Base-by-base conservation (phyloP, 2,113 vertebrate species). In the Sebastes schlegelii region DNA sequence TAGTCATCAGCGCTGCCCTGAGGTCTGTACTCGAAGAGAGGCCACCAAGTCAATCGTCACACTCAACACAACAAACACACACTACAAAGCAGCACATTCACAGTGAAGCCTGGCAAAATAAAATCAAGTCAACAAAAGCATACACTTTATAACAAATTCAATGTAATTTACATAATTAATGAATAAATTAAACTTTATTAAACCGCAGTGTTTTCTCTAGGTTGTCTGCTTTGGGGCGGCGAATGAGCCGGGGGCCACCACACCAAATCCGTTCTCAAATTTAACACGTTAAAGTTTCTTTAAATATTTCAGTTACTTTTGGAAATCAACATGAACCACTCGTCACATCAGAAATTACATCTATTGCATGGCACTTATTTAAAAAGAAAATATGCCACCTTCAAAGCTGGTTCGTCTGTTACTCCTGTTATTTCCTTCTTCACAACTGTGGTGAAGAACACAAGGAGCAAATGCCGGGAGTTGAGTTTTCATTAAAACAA, bases 41-140 rank as follows among this genome's bases (percentile, higher is more conserved):
- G 77, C 80, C 74, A 73, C 17, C 9, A 2, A 76, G 62, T 81
- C 45, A 74, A 65, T 52, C 52, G 71, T 60, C 16, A 62, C 77
- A 64, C 77, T 67, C 64, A 74, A 49, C 54, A 68, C 68, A 87
- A 75, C 73, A 91, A 57, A 73, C 55, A 45, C 79, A 54, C 40
- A 45, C 52, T 4, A 45, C 52, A 12, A 51, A 79, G 61, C 52
- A 66, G 19, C 43, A 21, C 45, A 11, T 45, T 48, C 65, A 76
- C 34, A 49, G 55, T 0, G 43, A 67, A 16, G 46, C 14, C 49
- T 40, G 40, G 62, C 23, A 42, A 69, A 61, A 43, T 73, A 68
- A 23, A 7, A 66, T 45, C 2, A 48, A 55, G 19, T 4, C 57
- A 9, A 58, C 16, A 0, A 4, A 26, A 61, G 40, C 60, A 17